Percentiles rank a stretch among this genome's conserved stretches.
Conservation (phyloP, 30 jellyfish, hydroid and myxozoan species). For the Phacellophora camtschatica region DNA sequence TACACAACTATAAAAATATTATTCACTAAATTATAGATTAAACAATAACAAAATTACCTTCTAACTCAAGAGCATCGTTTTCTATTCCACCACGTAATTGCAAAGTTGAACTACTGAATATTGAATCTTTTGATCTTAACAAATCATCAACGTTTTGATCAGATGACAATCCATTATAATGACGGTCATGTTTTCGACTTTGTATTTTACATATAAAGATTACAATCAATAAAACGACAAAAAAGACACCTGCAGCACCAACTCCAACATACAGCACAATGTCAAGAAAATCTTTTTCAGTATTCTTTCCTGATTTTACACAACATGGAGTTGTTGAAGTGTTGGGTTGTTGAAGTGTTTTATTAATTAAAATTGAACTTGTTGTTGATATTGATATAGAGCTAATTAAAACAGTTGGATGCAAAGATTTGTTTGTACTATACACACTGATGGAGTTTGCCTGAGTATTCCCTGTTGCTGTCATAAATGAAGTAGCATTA, state of each 20-base stretch:
- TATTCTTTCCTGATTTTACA: neutral
- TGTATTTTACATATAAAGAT: neutral
- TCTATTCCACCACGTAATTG: slow-evolving; percentile 39
- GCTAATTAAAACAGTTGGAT: no score
- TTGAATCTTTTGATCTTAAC: slow-evolving; percentile 50
- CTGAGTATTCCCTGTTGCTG: no score
- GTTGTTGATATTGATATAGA: no score
- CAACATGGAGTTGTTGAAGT: neutral
- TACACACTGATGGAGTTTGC: no score
- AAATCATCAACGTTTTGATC: slow-evolving; percentile 14
- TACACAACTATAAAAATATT: no score
- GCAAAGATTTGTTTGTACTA: no score
- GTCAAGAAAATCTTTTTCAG: slow-evolving; percentile 9
- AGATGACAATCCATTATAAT: neutral
- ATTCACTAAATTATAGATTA: no score
- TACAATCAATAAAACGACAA: neutral
- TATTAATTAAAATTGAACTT: neutral
- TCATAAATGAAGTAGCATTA: no score
- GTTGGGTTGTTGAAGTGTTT: neutral
- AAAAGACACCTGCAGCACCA: slow-evolving; percentile 19
- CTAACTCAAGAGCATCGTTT: slow-evolving; percentile 58
- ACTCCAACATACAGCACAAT: slow-evolving; percentile 27
- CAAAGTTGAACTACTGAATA: slow-evolving; percentile 57
- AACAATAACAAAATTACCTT: no score
- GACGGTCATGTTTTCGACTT: neutral